Evolutionary conservation across 2,797 vertebrate genomes (phyloP).

Genomic region (Bradypus variegatus): DNA sequence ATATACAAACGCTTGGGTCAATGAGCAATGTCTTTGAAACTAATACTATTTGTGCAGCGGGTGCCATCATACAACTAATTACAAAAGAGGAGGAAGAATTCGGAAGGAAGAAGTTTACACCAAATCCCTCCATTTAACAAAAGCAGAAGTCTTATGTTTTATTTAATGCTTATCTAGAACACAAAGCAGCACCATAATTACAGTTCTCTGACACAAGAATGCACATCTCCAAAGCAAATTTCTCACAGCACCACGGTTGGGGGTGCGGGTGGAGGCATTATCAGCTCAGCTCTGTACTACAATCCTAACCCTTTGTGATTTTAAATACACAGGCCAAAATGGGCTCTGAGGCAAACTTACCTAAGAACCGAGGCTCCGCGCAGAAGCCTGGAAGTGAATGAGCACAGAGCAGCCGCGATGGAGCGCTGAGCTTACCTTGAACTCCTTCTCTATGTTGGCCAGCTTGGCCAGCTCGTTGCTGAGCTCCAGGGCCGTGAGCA

Average conservation of each 20-base stretch:
- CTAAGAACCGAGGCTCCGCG: background rate
- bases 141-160: background rate
- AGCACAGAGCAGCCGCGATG: background rate
- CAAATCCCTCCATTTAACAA: background rate
- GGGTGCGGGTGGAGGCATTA: too few species aligned
- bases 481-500: slow-evolving; percentile 86
- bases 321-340: background rate
- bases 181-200: background rate
- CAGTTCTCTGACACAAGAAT: background rate
- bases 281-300: background rate
- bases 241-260: background rate
- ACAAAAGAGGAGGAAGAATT: background rate
- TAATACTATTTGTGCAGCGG: background rate
- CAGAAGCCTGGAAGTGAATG: background rate
- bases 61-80: background rate
- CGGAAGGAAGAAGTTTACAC: background rate
- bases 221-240: background rate
- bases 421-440: slow-evolving; percentile 77
- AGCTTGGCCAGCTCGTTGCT: slow-evolving; percentile 87
- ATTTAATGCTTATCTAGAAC: background rate
- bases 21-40: background rate
- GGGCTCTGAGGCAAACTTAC: background rate
- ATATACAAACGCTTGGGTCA: background rate
- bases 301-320: background rate
- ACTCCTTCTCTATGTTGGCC: slow-evolving; percentile 91